A percentile compares a stretch with the other conserved stretches of the same genome.
phyloP scores from a whole-genome alignment of 2,888 invertebrate species.

The Dicyrtomina minuta region DNA sequence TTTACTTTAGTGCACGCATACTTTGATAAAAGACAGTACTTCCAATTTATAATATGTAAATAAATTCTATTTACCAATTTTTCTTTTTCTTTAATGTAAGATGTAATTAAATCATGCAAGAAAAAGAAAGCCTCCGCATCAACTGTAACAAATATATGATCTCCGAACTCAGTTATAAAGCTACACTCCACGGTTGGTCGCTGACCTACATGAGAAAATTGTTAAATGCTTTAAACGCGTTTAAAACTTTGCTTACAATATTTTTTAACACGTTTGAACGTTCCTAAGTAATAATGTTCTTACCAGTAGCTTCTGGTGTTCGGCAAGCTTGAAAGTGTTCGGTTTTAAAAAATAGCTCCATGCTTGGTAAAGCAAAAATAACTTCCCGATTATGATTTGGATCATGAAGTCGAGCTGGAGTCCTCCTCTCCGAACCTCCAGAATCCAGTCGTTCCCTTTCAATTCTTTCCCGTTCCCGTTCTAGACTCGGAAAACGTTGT shows the following conservation, averaged over 20 bases:
- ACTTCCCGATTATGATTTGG: slow-evolving; percentile 86
- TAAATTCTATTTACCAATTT: slow-evolving; percentile 65
- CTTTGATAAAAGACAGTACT: not conserved
- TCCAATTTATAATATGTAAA: no score
- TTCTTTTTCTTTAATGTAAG: slow-evolving; percentile 92
- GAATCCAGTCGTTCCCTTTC: slow-evolving; percentile 58
- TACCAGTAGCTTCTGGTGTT: slow-evolving; percentile 69
- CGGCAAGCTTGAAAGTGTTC: slow-evolving; percentile 79
- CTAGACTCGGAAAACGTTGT: slow-evolving; percentile 85
- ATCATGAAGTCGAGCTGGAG: slow-evolving; percentile 66
- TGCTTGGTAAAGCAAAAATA: slow-evolving; percentile 91
- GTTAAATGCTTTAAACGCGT: not conserved
- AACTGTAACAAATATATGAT: slow-evolving; percentile 96
- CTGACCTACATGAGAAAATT: slow-evolving; percentile 61
- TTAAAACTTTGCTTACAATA: not conserved
- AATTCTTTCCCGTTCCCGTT: slow-evolving; percentile 65
- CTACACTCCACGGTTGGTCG: slow-evolving; percentile 92
- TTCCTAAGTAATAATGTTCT: no score
- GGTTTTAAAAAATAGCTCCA: slow-evolving; percentile 89
- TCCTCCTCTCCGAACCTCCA: slow-evolving; percentile 56
- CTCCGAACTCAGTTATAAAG: slow-evolving; percentile 97
- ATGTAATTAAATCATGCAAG: slow-evolving; percentile 92
- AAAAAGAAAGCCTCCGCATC: slow-evolving; percentile 98
- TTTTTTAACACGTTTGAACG: not conserved
- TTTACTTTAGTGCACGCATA: slow-evolving; percentile 2